phyloP scores from a whole-genome alignment of 2,797 vertebrate genomes.

The Anisognathus igniventris region DNA sequence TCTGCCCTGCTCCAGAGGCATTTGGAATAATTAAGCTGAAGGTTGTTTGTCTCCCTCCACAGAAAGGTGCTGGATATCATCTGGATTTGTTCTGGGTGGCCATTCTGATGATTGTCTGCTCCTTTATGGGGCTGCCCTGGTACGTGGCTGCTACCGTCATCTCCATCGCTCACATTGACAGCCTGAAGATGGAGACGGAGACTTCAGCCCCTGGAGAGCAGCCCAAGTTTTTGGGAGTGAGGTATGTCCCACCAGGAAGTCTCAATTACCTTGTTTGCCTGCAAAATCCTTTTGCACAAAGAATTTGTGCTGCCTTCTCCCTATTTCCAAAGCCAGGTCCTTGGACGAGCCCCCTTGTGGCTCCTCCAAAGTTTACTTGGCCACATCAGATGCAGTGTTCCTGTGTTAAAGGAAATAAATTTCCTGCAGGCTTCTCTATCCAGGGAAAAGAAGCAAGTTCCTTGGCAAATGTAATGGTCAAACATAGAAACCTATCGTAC shows the following conservation, averaged over 20 bases:
- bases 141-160: conserved; percentile 96
- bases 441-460: neutral
- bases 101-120: conserved; percentile 87
- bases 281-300: neutral
- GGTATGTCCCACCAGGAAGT: conserved; percentile 69
- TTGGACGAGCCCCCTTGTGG: accelerated
- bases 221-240: conserved; percentile 94
- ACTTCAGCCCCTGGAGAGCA: conserved; percentile 95
- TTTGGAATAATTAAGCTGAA: neutral
- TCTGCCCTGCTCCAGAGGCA: neutral
- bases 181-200: conserved; percentile 97
- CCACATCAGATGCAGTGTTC: neutral
- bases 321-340: neutral
- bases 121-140: conserved; percentile 96
- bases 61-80: conserved; percentile 97
- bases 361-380: neutral
- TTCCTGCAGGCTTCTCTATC: neutral
- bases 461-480: neutral
- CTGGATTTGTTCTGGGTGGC: conserved; percentile 95
- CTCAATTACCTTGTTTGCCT: neutral
- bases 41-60: neutral
- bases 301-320: neutral
- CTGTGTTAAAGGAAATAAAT: neutral
- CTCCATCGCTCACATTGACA: conserved; percentile 97
- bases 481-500: neutral